Evolutionary conservation across 1,140 invertebrate genomes (phyloP), one percentile per base, ranked within the genome.

Genomic region (Popillia japonica): DNA sequence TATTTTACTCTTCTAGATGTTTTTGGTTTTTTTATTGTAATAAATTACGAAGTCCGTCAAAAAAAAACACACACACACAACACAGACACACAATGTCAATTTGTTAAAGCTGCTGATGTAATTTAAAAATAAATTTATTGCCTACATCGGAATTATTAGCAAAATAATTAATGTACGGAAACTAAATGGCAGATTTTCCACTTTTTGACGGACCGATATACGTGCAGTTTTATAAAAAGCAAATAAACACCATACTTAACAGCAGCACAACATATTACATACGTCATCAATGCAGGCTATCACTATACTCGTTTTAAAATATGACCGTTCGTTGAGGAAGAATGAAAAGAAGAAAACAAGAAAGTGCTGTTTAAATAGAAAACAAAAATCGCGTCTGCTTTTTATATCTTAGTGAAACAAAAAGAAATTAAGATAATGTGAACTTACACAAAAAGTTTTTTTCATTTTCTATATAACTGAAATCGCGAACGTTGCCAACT

Each of bases 401-500:
- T 64, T 64, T 64, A 64, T 64, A 64, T 64, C 23, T 64, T 64
- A 64, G 61, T 64, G 61, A 64, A 48, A 48, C 11, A 48, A 48
- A 48, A 42, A 48, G 17, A 48, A 48, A 48, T 14, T 48, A 48
- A 48, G 44, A 48, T 48, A 64, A 64, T 64, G 61, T 64, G 61
- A 20, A 64, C 61, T 22, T 64, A 64, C 14, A n/a, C n/a, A n/a
- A n/a, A 11, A 64, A 64, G 17, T 20, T 64, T 64, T 27, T 27
- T 64, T 64, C 23, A 27, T 23, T 64, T 64, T 22, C 17, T 10
- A 64, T 20, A 20, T 64, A 64, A 64, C 6, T 59, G 6, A 59
- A 59, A 59, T 6, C n/a, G 55, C 55, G 61, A 64, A 64, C 61
- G 61, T 64, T 64, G 61, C 61, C 61, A 64, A 64, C 61, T 64